These are phyloP conservation scores for Tragopan temminckii DNA, from an alignment of 2,797 vertebrate genomes.

Conservation along the genomic window DNA sequence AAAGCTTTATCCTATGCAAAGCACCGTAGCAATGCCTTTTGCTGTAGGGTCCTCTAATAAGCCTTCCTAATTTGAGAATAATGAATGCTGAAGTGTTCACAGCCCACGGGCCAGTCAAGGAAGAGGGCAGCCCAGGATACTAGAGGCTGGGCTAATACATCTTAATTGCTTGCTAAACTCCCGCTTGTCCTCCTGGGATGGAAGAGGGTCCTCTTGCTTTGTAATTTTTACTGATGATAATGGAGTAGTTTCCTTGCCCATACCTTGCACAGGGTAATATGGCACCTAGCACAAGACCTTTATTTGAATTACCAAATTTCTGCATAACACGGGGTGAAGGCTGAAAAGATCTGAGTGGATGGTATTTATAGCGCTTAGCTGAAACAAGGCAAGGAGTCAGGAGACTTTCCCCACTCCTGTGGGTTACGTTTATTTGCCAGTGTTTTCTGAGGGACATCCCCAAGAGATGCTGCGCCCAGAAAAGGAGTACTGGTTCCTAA, in stretches of 20 bases:
- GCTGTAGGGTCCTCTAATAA: constrained; percentile 7
- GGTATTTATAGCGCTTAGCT: rapidly evolving
- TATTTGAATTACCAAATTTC: neutral
- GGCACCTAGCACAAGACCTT: neutral
- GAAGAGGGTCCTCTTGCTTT: neutral
- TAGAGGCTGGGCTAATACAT: neutral
- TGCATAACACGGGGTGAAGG: neutral
- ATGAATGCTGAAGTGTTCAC: constrained; percentile 17
- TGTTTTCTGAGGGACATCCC: neutral
- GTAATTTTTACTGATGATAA: neutral
- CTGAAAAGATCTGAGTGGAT: neutral
- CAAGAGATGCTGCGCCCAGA: neutral
- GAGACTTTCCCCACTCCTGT: neutral
- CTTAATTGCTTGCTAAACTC: constrained; percentile 30
- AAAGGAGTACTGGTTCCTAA: neutral
- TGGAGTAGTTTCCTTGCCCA: neutral
- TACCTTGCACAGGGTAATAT: neutral
- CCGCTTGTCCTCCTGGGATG: neutral
- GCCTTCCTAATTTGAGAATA: constrained; percentile 37
- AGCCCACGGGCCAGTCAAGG: neutral
- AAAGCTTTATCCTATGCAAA: neutral
- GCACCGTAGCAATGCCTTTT: neutral
- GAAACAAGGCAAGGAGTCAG: neutral
- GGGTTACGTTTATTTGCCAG: neutral
- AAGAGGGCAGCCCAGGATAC: constrained; percentile 4